phyloP scores from a whole-genome alignment of 2,888 invertebrate genomes.

The Eulithis prunata region DNA sequence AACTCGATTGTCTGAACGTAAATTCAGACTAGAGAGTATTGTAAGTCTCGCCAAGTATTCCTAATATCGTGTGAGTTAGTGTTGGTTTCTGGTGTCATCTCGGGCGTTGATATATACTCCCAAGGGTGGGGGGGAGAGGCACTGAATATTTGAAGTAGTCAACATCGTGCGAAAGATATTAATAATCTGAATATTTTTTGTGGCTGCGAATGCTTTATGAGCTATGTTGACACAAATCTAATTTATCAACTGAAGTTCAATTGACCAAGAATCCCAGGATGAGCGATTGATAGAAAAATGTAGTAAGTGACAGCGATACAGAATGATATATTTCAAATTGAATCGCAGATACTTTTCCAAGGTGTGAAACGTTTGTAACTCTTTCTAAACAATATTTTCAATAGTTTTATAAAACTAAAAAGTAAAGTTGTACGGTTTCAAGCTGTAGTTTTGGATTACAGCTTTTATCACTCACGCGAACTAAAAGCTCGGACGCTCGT shows the following conservation, averaged over 20 bases:
- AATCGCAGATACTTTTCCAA: too few species aligned
- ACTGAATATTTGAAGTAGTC: conserved; percentile 13
- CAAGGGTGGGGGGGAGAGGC: not conserved
- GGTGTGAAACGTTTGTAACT: too few species aligned
- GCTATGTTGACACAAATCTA: not conserved
- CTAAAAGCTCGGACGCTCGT: not conserved
- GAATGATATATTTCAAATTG: too few species aligned
- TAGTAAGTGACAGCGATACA: too few species aligned
- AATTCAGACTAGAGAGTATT: too few species aligned
- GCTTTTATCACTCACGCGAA: conserved; percentile 5
- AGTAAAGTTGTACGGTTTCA: not conserved
- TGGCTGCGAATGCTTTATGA: not conserved
- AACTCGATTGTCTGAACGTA: too few species aligned
- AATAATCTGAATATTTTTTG: conserved; percentile 8
- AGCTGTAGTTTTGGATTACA: conserved; percentile 22
- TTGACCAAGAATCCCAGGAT: too few species aligned
- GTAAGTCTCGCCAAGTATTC: not conserved
- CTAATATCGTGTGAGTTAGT: not conserved
- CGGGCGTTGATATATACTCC: conserved; percentile 11
- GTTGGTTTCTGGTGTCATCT: conserved; percentile 14
- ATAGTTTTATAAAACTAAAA: conserved; percentile 4
- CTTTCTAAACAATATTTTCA: too few species aligned
- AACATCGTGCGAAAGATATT: not conserved
- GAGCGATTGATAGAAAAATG: too few species aligned
- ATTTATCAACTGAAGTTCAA: too few species aligned